Percentiles rank a stretch among this genome's conserved stretches.
Evolutionary conservation across 2,113 vertebrate species (phyloP).

Genomic region (Glareola pratincola): DNA sequence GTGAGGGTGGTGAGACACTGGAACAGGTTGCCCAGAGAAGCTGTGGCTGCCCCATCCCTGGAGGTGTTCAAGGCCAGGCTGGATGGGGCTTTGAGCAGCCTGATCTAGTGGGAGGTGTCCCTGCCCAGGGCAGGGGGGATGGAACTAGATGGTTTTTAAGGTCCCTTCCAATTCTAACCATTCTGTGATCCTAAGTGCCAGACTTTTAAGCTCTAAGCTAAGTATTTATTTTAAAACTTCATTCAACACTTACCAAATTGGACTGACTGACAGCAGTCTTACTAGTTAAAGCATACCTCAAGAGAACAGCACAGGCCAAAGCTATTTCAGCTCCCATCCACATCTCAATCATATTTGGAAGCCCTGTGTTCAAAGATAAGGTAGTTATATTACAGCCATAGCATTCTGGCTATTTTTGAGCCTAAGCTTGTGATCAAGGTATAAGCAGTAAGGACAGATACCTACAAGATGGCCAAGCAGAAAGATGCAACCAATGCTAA

Average conservation of each 20-base stretch:
- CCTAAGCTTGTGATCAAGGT: neutral
- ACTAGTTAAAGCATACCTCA: neutral
- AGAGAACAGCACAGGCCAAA: neutral
- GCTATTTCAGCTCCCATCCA: neutral
- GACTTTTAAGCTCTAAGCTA: no score
- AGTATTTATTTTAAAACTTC: neutral
- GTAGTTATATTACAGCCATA: neutral
- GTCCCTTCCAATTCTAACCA: neutral
- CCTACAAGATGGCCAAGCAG: rapidly evolving
- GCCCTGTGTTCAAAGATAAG: neutral
- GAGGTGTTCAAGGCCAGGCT: no score
- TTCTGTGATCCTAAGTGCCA: no score
- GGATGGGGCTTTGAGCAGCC: neutral
- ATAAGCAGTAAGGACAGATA: neutral
- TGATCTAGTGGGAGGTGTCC: neutral
- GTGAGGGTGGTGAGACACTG: neutral
- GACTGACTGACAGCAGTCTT: neutral
- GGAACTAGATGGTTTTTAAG: neutral
- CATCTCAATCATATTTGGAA: neutral
- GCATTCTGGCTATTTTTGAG: neutral
- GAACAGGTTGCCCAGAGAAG: neutral
- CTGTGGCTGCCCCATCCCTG: neutral
- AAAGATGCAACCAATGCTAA: neutral
- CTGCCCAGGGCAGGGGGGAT: neutral
- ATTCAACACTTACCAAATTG: neutral